Conservation (phyloP, 2,888 invertebrate species). For the Apamea crenata region DNA sequence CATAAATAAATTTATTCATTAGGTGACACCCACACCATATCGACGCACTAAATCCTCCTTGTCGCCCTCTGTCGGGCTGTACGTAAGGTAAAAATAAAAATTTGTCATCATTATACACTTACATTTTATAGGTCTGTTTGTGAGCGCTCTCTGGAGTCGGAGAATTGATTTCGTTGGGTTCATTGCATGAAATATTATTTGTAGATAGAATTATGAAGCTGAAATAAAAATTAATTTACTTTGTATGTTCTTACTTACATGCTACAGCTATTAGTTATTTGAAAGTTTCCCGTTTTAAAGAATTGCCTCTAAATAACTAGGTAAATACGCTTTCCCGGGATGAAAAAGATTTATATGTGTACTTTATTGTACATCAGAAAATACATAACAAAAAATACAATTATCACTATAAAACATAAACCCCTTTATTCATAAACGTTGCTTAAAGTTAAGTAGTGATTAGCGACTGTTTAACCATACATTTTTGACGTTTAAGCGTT, state of each 20-base stretch:
- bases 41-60: conserved; percentile 88
- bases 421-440: too few relatives aligned
- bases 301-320: not conserved
- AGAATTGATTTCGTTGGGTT: conserved; percentile 47
- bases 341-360: too few relatives aligned
- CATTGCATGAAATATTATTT: conserved; percentile 29
- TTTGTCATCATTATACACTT: conserved; percentile 60
- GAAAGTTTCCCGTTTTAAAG: not conserved
- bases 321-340: not conserved
- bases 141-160: conserved; percentile 33
- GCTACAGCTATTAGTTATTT: not conserved
- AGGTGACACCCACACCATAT: conserved; percentile 89
- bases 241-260: not conserved
- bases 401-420: too few relatives aligned
- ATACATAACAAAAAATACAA: too few relatives aligned
- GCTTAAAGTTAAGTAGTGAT: too few relatives aligned
- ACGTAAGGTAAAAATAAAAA: conserved; percentile 77
- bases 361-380: too few relatives aligned
- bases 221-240: conserved; percentile 7
- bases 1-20: conserved; percentile 90
- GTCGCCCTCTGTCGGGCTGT: conserved; percentile 84
- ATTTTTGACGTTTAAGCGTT: too few relatives aligned
- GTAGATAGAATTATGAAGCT: conserved; percentile 13
- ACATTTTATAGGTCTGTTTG: conserved; percentile 58
- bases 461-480: too few relatives aligned